A percentile compares a stretch with the other conserved stretches of the same genome.
These are phyloP conservation scores for Sphenopsis melanotis DNA, from an alignment of 2,797 vertebrate genomes.

Conservation along the genomic window DNA sequence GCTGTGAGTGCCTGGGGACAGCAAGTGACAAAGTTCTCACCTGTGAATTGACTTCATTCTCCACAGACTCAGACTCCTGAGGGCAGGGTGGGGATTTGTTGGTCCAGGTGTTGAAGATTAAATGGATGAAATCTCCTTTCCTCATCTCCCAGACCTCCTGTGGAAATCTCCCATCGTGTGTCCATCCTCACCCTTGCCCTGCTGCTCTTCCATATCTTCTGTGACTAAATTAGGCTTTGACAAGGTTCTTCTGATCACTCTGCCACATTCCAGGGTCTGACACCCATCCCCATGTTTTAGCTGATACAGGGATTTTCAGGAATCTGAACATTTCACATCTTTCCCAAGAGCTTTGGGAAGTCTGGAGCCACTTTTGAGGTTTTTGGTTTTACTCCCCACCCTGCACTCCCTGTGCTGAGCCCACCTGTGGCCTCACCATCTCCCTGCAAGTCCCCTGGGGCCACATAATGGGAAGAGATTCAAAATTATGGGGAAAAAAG, in stretches of 20 bases:
- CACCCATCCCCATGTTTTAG: fast-evolving
- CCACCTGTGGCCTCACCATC: neutral
- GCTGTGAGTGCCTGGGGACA: neutral
- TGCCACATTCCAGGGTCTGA: neutral
- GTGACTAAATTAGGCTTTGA: neutral
- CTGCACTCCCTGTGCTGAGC: neutral
- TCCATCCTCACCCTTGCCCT: neutral
- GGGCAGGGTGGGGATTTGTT: neutral
- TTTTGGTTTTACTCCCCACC: neutral
- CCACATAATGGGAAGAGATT: neutral
- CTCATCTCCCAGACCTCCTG: fast-evolving
- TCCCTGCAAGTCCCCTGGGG: neutral
- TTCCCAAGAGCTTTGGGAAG: neutral
- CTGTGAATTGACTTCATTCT: neutral
- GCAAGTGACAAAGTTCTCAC: neutral
- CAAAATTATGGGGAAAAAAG: fast-evolving
- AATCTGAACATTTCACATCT: neutral
- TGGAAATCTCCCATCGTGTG: fast-evolving
- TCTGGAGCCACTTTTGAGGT: neutral
- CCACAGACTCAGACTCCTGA: neutral
- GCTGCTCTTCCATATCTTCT: neutral
- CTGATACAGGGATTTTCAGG: neutral
- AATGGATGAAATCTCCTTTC: neutral
- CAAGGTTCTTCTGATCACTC: neutral
- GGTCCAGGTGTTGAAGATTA: neutral